Evolutionary conservation across 2,888 invertebrate species (phyloP).

Genomic region (Orthosia cruda): DNA sequence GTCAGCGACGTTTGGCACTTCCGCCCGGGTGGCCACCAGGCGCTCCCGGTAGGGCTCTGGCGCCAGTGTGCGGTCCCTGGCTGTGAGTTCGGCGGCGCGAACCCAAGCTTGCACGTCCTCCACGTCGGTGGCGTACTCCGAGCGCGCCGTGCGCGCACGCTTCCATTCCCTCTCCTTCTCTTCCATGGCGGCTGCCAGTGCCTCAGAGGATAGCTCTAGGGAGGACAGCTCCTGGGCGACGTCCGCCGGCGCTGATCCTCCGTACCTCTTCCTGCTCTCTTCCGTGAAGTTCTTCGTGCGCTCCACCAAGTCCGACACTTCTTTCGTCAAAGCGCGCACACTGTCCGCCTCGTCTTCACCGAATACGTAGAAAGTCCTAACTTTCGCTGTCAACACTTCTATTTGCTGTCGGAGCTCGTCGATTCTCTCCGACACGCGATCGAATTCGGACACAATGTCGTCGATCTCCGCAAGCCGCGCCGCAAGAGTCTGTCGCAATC

Average conservation of each 20-base stretch:
- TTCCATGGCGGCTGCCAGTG: constrained; percentile 95
- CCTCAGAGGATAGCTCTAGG: constrained; percentile 96
- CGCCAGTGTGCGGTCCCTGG: constrained; percentile 95
- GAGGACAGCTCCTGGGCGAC: constrained; percentile 95
- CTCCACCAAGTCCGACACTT: constrained; percentile 91
- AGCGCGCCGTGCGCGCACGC: constrained; percentile 95
- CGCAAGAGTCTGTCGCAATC: constrained; percentile 95
- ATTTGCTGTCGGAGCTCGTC: constrained; percentile 94
- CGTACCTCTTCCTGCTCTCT: constrained; percentile 92
- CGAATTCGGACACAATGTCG: constrained; percentile 95
- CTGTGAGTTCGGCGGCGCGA: constrained; percentile 95
- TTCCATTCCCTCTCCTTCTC: constrained; percentile 97
- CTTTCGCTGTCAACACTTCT: constrained; percentile 93
- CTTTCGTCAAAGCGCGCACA: constrained; percentile 91
- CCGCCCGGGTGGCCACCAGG: constrained; percentile 95
- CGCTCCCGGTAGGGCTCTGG: constrained; percentile 95
- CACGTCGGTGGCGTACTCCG: constrained; percentile 95
- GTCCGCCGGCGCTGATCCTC: constrained; percentile 94
- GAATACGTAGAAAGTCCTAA: constrained; percentile 95
- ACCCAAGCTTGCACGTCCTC: constrained; percentile 97
- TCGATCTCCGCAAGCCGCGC: constrained; percentile 95
- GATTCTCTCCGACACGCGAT: constrained; percentile 94
- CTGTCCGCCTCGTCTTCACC: constrained; percentile 94
- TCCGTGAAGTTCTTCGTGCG: constrained; percentile 92
- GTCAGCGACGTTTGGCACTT: constrained; percentile 94